Evolutionary conservation across 2,113 vertebrate genomes (phyloP).

Genomic region (Salvelinus namaycush): DNA sequence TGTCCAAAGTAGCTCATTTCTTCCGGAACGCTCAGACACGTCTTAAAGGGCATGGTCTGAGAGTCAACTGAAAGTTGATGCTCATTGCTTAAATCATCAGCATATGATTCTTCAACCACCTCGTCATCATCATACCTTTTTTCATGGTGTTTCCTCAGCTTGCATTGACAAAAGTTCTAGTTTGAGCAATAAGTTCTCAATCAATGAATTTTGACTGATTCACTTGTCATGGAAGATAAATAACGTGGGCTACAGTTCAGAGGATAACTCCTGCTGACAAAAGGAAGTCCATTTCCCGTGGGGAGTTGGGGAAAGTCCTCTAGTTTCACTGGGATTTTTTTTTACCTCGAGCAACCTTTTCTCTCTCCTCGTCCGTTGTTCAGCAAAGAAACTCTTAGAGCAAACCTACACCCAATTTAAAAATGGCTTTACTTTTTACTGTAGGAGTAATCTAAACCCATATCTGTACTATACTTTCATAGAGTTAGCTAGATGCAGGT

Average conservation of each 20-base stretch:
- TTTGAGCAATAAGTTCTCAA: neutral
- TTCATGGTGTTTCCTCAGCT: neutral
- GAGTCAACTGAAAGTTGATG: neutral
- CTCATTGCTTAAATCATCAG: neutral
- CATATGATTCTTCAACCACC: neutral
- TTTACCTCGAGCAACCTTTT: neutral
- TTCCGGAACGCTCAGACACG: constrained; percentile 4
- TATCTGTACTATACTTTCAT: neutral
- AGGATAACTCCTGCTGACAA: neutral
- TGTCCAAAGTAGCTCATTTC: neutral
- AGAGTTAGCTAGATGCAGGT: neutral
- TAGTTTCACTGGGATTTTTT: neutral
- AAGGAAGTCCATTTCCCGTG: neutral
- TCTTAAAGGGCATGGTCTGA: neutral
- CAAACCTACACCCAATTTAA: too few species aligned
- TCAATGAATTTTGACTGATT: too few species aligned
- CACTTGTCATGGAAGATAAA: too few species aligned
- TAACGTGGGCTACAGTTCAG: neutral
- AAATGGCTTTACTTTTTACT: too few species aligned
- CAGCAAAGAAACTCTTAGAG: neutral
- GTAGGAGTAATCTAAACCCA: too few species aligned
- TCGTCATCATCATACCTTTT: neutral
- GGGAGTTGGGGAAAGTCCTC: neutral
- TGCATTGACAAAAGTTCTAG: neutral
- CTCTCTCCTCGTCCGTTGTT: neutral